Evolutionary conservation across 2,113 vertebrate species (phyloP).

Genomic region (Dolichotis patagonum): DNA sequence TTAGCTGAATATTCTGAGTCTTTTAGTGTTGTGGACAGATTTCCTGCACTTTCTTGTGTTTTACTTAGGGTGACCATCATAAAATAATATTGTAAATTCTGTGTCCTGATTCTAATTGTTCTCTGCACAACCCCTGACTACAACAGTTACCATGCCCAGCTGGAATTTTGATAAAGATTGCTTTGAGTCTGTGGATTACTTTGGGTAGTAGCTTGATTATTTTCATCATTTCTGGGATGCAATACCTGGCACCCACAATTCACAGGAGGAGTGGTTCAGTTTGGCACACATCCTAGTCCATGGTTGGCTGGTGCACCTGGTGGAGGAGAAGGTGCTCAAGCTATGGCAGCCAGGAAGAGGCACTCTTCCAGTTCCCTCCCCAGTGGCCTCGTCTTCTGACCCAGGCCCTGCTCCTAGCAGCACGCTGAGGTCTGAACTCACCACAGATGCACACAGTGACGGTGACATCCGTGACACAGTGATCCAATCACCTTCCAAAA

Average conservation of each 20-base stretch:
- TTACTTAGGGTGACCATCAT: too few species aligned
- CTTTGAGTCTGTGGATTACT: background rate
- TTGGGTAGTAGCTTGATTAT: background rate
- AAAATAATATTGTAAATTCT: too few species aligned
- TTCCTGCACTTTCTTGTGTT: too few species aligned
- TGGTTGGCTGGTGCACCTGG: background rate
- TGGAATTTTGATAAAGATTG: background rate
- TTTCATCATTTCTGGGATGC: background rate
- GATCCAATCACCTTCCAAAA: background rate
- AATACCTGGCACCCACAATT: background rate
- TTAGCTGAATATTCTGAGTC: too few species aligned
- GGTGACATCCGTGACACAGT: too few species aligned
- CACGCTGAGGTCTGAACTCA: background rate
- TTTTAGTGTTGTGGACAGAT: too few species aligned
- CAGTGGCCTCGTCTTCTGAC: background rate
- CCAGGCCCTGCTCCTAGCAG: background rate
- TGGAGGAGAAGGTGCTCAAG: background rate
- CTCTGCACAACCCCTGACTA: too few species aligned
- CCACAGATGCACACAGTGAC: background rate
- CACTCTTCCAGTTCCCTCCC: background rate
- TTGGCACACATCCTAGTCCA: background rate
- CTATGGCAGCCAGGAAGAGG: background rate
- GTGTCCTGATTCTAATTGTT: too few species aligned
- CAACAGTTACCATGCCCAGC: background rate
- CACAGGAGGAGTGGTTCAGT: background rate